These are phyloP conservation scores for Poecilia picta DNA, from an alignment of 2,797 vertebrate genomes.

Conservation along the genomic window DNA sequence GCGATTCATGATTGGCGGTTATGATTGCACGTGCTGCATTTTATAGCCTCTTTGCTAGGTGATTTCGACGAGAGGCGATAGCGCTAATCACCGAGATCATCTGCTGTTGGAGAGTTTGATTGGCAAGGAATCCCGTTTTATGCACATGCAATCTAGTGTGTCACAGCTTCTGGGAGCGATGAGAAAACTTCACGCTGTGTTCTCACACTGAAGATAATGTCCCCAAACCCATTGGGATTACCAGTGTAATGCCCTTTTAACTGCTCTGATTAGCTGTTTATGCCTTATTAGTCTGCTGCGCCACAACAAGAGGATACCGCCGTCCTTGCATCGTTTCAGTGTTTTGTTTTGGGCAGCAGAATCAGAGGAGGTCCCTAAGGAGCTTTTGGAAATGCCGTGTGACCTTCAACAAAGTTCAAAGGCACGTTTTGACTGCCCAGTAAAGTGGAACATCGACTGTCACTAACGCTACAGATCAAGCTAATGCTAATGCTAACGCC, in stretches of 20 bases:
- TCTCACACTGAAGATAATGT: not conserved
- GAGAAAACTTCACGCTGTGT: constrained; percentile 1
- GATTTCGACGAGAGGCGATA: constrained; percentile 12
- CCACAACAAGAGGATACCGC: constrained; percentile 53
- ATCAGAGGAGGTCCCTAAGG: not conserved
- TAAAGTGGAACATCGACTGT: not conserved
- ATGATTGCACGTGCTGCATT: constrained; percentile 19
- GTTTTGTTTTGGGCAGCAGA: constrained; percentile 4
- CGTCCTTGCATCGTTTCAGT: constrained; percentile 26
- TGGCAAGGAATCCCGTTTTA: constrained; percentile 13
- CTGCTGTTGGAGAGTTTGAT: constrained; percentile 11
- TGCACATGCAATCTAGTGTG: not conserved
- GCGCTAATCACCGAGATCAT: constrained; percentile 36
- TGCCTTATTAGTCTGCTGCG: constrained; percentile 43
- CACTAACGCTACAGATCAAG: constrained; percentile 21
- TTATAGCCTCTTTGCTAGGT: constrained; percentile 12
- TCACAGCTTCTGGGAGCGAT: not conserved
- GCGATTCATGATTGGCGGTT: constrained; percentile 14
- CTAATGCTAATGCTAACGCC: constrained; percentile 33
- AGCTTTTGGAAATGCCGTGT: not conserved
- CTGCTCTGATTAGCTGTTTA: constrained; percentile 36
- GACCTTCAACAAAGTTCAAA: constrained; percentile 22
- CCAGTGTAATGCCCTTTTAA: constrained; percentile 8
- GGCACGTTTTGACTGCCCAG: constrained; percentile 26
- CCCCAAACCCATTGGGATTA: not conserved